Conservation (phyloP, 2,797 vertebrate genomes). For the Lithobates sylvaticus region DNA sequence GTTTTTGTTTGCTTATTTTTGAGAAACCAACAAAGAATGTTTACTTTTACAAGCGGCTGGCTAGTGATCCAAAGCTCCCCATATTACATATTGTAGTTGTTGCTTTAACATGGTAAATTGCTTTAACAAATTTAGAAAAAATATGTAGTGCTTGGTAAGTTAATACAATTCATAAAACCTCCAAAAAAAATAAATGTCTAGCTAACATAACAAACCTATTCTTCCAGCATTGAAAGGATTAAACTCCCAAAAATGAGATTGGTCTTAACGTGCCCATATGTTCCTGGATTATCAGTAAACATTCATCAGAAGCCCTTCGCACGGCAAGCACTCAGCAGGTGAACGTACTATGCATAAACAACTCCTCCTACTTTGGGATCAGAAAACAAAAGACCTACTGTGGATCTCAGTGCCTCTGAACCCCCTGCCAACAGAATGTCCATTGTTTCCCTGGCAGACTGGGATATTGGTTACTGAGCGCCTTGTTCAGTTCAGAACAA, state of each 20-base stretch:
- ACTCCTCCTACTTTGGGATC: conserved; percentile 6
- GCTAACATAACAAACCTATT: neutral
- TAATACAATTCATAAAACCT: too few relatives aligned
- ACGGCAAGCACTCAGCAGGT: conserved; percentile 39
- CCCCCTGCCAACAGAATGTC: conserved; percentile 17
- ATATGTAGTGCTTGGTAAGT: too few relatives aligned
- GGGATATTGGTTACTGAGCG: conserved; percentile 14
- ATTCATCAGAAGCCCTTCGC: neutral
- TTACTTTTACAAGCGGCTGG: too few relatives aligned
- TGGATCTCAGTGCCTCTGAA: conserved; percentile 28
- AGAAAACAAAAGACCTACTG: conserved; percentile 46
- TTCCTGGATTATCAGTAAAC: neutral
- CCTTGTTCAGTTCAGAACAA: neutral
- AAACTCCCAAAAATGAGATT: neutral
- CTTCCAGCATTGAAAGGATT: neutral
- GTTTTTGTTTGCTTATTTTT: too few relatives aligned
- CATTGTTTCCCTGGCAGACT: conserved; percentile 36
- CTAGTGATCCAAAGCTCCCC: too few relatives aligned
- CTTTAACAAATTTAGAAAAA: too few relatives aligned
- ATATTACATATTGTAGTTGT: too few relatives aligned
- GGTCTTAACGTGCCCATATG: neutral
- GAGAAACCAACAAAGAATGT: too few relatives aligned
- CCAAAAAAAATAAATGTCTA: neutral
- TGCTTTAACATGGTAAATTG: too few relatives aligned
- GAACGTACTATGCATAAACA: conserved; percentile 19